Base-by-base conservation (phyloP, 2,888 invertebrate species). In the Coremacera marginata region DNA sequence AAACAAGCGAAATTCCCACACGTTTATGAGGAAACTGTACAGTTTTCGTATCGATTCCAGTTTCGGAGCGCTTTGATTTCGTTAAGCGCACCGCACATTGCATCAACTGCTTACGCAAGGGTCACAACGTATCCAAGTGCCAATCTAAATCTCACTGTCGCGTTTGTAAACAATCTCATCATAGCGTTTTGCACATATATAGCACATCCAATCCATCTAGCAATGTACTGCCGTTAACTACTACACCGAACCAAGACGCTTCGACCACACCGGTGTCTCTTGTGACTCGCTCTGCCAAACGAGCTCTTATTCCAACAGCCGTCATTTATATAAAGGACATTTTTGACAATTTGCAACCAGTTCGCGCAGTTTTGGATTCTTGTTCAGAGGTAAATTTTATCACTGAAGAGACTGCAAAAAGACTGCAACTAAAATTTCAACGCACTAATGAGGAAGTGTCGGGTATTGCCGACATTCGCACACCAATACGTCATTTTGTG, bases 321-420 rank as follows among this genome's bases (percentile, higher is more conserved):
- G n/a, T 57, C 9, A 57, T 57, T 57, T 57, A 22, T 11, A 62
- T 62, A 2, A 62, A 62, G 68, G 57, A 62, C 52, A 63, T 62
- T 70, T 22, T 70, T 37, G 5, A 63, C 76, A 70, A 49, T 3
- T 68, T 44, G 16, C 62, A 68, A 67, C 19, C 62, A 14, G 75
- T 34, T 4, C 71, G 75, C 1, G 62, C 72, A 9, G 19, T 71
- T 62, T 67, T n/a, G n/a, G n/a, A n/a, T n/a, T n/a, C n/a, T n/a
- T n/a, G n/a, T n/a, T n/a, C n/a, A n/a, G n/a, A n/a, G 75, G 16
- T 75, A 76, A 19, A 75, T 75, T 5, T 34, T 68, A 11, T 75
- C 78, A 0, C 71, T 70, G 22, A 19, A 75, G 25, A 70, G 16
- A 3, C 5, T 5, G 31, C 31, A 31, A 31, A 31, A 49, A 52